phyloP scores from a whole-genome alignment of 2,113 vertebrate genomes.

The Redunca redunca region DNA sequence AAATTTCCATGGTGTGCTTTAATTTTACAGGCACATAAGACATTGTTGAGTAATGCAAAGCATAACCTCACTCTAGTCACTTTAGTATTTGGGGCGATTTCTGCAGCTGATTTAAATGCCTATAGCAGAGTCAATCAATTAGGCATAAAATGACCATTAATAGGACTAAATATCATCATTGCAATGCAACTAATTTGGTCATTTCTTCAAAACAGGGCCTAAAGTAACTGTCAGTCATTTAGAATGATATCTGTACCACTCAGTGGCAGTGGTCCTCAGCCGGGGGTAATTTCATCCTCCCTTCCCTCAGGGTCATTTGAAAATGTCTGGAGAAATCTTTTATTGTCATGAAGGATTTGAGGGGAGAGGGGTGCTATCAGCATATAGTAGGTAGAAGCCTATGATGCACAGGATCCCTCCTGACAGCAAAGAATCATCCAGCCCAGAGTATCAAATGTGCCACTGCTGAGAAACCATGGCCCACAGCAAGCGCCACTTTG shows the following conservation, averaged over 20 bases:
- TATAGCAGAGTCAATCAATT: background rate
- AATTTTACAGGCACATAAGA: background rate
- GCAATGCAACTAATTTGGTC: background rate
- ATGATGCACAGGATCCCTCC: background rate
- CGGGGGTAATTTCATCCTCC: background rate
- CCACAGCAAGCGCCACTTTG: background rate
- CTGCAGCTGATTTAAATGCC: background rate
- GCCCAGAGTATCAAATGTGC: background rate
- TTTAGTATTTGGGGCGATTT: background rate
- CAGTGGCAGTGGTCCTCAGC: background rate
- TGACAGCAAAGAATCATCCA: background rate
- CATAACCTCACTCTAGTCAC: background rate
- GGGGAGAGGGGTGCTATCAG: background rate
- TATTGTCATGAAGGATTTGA: rapidly evolving
- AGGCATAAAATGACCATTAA: background rate
- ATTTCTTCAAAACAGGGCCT: background rate
- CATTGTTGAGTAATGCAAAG: background rate
- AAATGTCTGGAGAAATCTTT: background rate
- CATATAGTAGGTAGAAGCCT: background rate
- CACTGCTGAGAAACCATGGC: background rate
- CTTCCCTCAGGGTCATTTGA: background rate
- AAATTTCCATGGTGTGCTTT: background rate
- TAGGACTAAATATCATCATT: background rate
- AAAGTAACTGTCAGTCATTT: background rate
- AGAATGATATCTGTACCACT: background rate